Conservation (phyloP, 2,113 vertebrate genomes). For the Sarotherodon lohbergeri region DNA sequence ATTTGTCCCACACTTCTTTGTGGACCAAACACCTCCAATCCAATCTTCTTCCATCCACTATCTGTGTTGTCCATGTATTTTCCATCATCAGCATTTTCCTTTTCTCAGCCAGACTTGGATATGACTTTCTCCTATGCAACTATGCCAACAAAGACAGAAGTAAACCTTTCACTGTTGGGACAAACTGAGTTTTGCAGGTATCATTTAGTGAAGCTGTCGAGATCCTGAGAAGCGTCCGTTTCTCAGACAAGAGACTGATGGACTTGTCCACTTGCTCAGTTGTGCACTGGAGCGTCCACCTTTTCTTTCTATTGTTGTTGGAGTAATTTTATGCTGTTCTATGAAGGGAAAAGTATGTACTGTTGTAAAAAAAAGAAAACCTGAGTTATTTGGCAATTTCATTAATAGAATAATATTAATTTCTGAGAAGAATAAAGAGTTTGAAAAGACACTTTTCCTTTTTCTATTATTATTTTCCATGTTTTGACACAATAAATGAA, state of each 20-base stretch:
- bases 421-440: neutral
- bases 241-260: neutral
- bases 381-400: neutral
- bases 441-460: neutral
- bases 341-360: neutral
- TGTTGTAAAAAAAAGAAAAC: neutral
- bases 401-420: neutral
- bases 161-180: neutral
- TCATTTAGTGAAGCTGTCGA: neutral
- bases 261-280: neutral
- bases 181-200: neutral
- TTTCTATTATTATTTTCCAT: neutral
- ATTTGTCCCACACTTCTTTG: neutral
- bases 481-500: neutral
- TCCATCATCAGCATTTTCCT: neutral
- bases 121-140: neutral
- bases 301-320: neutral
- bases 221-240: neutral
- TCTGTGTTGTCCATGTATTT: accelerated
- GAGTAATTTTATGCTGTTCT: neutral
- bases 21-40: neutral
- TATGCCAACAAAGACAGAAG: neutral
- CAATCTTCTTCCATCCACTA: neutral
- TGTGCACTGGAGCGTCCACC: accelerated
- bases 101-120: neutral